Evolutionary conservation across 1,140 invertebrate genomes (phyloP).

Genomic region (Rhynchophorus ferrugineus): DNA sequence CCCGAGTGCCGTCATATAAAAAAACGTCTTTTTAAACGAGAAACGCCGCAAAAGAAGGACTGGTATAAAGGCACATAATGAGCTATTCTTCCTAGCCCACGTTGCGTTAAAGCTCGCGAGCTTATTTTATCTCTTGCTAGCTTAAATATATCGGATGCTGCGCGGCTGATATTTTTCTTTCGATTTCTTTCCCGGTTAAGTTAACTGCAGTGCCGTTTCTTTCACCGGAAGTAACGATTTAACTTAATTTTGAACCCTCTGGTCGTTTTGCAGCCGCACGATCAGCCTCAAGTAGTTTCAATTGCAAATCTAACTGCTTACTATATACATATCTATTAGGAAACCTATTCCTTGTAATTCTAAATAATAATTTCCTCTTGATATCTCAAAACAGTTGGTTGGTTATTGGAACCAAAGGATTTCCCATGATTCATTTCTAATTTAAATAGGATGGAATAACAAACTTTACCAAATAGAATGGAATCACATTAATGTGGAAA

Average conservation of each 20-base stretch:
- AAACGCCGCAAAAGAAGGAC: slow-evolving; percentile 3
- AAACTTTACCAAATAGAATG: no score
- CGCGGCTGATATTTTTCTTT: slow-evolving; percentile 2
- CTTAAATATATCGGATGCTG: background rate
- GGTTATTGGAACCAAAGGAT: no score
- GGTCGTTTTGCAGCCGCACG: background rate
- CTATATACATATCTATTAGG: no score
- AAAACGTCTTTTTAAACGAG: slow-evolving; percentile 5
- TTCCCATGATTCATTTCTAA: no score
- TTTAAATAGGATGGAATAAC: no score
- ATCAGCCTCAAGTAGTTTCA: no score
- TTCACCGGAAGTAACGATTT: slow-evolving; percentile 8
- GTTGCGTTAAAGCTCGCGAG: background rate
- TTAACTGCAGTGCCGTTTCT: background rate
- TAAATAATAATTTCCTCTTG: no score
- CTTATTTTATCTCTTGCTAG: slow-evolving; percentile 1
- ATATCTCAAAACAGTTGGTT: no score
- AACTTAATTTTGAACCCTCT: slow-evolving; percentile 7
- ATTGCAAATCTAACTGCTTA: background rate
- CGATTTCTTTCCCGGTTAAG: background rate
- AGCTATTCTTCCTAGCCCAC: slow-evolving; percentile 3
- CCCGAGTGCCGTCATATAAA: background rate
- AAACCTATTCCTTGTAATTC: no score
- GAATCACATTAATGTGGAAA: no score
- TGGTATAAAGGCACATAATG: slow-evolving; percentile 9